A percentile compares a stretch with the other conserved stretches of the same genome.
Conservation (phyloP, 2,113 vertebrate species). For the Prochilodus magdalenae region DNA sequence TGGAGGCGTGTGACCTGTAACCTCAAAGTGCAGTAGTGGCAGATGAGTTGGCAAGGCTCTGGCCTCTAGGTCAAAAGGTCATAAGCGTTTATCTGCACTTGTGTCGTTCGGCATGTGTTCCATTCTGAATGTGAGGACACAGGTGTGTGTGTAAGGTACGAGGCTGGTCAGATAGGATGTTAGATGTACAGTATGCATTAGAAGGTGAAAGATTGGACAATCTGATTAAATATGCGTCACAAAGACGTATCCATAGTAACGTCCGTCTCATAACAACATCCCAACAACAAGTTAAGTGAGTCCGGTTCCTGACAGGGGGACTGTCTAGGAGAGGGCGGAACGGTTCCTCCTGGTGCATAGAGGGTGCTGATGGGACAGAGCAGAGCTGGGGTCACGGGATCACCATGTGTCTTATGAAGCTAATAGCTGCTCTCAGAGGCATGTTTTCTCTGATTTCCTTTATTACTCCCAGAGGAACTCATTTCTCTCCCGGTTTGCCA, state of each 20-base stretch:
- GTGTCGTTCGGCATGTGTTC: conserved; percentile 2
- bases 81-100: neutral
- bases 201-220: no score
- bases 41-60: conserved; percentile 78
- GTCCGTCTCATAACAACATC: no score
- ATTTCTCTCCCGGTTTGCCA: conserved; percentile 26
- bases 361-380: neutral
- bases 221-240: no score
- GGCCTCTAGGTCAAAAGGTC: conserved; percentile 75
- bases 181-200: no score
- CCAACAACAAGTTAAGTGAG: no score
- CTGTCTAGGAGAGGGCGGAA: no score
- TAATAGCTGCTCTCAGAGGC: neutral
- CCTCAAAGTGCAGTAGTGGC: conserved; percentile 75
- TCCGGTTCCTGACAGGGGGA: no score
- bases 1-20: conserved; percentile 72
- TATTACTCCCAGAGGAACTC: conserved; percentile 33
- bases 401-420: neutral
- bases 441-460: neutral
- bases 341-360: neutral
- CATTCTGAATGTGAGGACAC: neutral
- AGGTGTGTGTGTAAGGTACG: no score
- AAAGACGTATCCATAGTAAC: no score
- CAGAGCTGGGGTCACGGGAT: neutral
- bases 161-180: no score